Base-by-base conservation (phyloP, 64 coral and sea anemone genomes). In the Pocillopora damicornis region DNA sequence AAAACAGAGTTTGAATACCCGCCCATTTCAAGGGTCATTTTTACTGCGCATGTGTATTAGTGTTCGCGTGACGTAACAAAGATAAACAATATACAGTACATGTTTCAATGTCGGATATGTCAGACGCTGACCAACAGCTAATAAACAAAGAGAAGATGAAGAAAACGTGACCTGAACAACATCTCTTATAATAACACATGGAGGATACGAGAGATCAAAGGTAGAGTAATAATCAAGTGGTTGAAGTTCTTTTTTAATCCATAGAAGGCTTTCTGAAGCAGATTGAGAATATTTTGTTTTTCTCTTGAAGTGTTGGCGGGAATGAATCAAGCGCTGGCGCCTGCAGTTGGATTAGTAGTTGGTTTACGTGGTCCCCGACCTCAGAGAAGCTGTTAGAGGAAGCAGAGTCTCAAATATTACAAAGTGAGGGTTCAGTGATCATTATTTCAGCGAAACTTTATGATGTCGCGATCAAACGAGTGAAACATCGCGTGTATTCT, bases 321-420 rank as follows among this genome's bases (percentile, higher is more conserved):
- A 18, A 1, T 72, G 81, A 22, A 71, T 20, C 20, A 37, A 85
- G 3, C 42, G 42, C 42, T 7, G 42, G 42, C 42, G 42, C 42
- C 7, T 51, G 3, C 42, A 51, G 20, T 72, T 85, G 81, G 81
- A 72, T 72, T 26, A 72, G 63, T 14, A n/a, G 88, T 5, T 94
- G 93, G 93, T 90, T 90, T 71, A 58, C 36, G 65, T 94, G 93
- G 93, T 88, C 88, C 76, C 93, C 93, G 23, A 94, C 93, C 23
- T 94, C 93, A 9, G 93, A 94, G 61, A 89, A 77, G 78, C 63
- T 90, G 10, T 37, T 94, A 8, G 80, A 90, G 61, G 22, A 62
- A 12, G 88, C 93, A 35, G 93, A 94, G 65, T 68, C 88, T 11
- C 73, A 89, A 60, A 94, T 94, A 75, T 83, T 94, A 75, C 61